A percentile compares a stretch with the other conserved stretches of the same genome.
These are phyloP conservation scores for human DNA, from an alignment of 2,113 vertebrate genomes.

Conservation along the genomic window DNA sequence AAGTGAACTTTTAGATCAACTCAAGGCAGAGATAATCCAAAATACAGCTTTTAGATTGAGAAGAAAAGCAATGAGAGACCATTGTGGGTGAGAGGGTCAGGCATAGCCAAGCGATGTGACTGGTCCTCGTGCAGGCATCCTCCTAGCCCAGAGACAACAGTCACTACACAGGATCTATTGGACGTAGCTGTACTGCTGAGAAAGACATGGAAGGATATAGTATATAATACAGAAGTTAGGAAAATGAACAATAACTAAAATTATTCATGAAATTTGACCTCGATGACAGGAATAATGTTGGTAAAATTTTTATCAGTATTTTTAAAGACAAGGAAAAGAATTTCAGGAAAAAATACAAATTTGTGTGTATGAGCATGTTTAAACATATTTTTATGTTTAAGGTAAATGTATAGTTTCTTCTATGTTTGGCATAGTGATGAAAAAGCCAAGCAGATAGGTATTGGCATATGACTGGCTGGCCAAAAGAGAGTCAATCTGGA, in stretches of 20 bases:
- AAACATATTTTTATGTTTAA: background rate
- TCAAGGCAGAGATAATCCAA: background rate
- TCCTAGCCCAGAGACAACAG: background rate
- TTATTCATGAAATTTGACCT: background rate
- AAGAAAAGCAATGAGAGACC: background rate
- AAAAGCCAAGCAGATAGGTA: background rate
- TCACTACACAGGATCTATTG: background rate
- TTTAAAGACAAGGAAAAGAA: constrained; percentile 12
- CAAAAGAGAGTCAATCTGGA: background rate
- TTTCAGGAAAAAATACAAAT: background rate
- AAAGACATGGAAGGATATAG: background rate
- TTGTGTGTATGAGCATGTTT: background rate
- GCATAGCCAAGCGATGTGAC: background rate
- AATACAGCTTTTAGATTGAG: too few species aligned
- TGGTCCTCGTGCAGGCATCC: too few species aligned
- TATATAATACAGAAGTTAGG: background rate
- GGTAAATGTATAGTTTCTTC: background rate
- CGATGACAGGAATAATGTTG: background rate
- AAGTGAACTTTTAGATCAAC: background rate
- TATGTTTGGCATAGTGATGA: background rate
- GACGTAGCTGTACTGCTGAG: background rate
- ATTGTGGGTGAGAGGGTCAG: background rate
- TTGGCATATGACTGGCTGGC: background rate
- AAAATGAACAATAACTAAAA: background rate
- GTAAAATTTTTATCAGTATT: background rate